Evolutionary conservation across 2,797 vertebrate genomes (phyloP), one percentile per base, ranked within the genome.

Genomic region (Anisognathus igniventris): DNA sequence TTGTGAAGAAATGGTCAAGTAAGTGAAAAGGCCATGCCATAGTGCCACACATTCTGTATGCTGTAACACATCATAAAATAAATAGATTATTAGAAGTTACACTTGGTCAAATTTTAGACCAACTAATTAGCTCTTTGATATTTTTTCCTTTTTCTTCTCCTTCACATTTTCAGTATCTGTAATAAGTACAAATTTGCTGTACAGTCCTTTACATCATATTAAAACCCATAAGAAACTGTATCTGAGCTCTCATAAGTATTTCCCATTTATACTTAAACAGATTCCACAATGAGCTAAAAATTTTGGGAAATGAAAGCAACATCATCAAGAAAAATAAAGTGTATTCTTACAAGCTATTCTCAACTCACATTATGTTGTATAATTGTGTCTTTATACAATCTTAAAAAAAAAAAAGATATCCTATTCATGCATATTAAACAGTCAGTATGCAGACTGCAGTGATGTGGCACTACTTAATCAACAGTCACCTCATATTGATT

Each of bases 1-100:
- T 90, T 88, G 54, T 95, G 86, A 94, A 87, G 76, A 79, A 96
- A 93, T 66, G 64, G 39, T 48, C 87, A 76, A 54, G 25, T 5
- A 64, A 70, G 18, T 84, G 44, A 83, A 94, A 93, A 4, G 47
- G 72, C 51, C 80, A 81, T 77, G 92, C 89, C 95, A 93, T 33
- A 97, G 89, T 45, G 94, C 74, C 45, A n/a, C 45, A 74, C 25
- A 53, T 70, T 92, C 86, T 82, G 58, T 58, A 90, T 50, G 27
- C 67, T 71, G 22, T 20, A 65, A 95, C 57, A 90, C 7, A 33
- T 56, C 91, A 92, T 61, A 88, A 95, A 47, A 85, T 72, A 94
- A 92, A 94, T 45, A 76, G 18, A 37, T 73, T 71, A 67, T 5
- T 71, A 89, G 31, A 85, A 88, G 39, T 82, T 72, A 93, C 27